Base-by-base conservation (phyloP, 92 coral and sea anemone genomes). In the Palythoa heliodiscus region DNA sequence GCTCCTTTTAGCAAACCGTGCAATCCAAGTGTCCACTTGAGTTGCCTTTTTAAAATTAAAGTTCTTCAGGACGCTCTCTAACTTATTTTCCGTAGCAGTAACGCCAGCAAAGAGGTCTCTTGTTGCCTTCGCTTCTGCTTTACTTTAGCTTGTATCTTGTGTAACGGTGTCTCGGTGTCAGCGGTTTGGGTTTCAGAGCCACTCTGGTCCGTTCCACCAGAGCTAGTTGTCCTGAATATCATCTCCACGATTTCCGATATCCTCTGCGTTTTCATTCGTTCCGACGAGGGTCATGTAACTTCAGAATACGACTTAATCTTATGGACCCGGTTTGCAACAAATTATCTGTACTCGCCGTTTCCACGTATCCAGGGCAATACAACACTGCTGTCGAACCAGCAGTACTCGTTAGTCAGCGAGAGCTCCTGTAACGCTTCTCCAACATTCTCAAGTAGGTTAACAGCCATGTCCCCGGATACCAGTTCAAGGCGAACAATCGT, bases 381-480 rank as follows among this genome's bases (percentile, higher is more conserved):
- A 11, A 85, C 83, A 16, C 73, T 73, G 1, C 58, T 12, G 76
- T 86, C 84, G n/a, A 60, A n/a, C 91, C 91, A 88, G 38, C 88
- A 83, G 22, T 88, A 77, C 48, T 74, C 22, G 17, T 52, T 53
- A 10, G 70, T 73, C 25, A 82, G 76, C 35, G 57, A 20, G 47
- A 52, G 20, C 22, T 14, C 23, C 17, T 78, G 66, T 50, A 89
- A 19, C 17, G 78, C 86, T 37, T 25, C 52, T 3, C 70, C 78
- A 11, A 86, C 87, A 76, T 90, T 90, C 8, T 70, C 55, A 13
- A 82, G 84, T 4, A 90, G 82, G 69, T 90, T 90, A 3, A 16
- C 80, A 20, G 90, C 90, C 92, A 89, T 89, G 77, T 86, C 90
- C 19, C 90, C 85, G 11, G 92, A 83, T 1, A 89, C 80, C 5